These are phyloP conservation scores for Synanthedon vespiformis DNA, from an alignment of 2,888 invertebrate species.

Conservation along the genomic window DNA sequence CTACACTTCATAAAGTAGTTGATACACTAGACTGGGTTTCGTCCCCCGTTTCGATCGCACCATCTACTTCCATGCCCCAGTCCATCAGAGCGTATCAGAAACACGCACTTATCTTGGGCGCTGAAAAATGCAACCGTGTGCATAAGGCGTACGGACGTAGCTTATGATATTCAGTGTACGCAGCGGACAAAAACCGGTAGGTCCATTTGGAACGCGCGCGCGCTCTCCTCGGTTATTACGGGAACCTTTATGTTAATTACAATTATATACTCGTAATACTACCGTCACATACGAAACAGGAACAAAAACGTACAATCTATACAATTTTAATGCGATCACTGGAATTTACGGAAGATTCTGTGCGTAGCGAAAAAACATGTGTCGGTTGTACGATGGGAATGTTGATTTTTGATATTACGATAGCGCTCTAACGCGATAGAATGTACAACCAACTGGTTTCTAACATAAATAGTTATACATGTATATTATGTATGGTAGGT, in stretches of 20 bases:
- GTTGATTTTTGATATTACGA: constrained; percentile 27
- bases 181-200: constrained; percentile 44
- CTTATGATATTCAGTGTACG: constrained; percentile 65
- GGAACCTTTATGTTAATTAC: constrained; percentile 64
- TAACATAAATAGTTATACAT: no score
- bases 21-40: no score
- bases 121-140: constrained; percentile 49
- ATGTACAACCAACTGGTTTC: no score
- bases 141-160: constrained; percentile 26
- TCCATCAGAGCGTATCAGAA: no score
- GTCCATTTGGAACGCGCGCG: constrained; percentile 47
- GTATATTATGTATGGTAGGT: no score
- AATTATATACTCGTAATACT: constrained; percentile 18
- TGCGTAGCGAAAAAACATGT: constrained; percentile 34
- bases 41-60: no score
- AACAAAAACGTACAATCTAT: constrained; percentile 48
- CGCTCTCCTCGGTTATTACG: constrained; percentile 54
- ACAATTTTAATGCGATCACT: constrained; percentile 61
- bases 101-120: no score
- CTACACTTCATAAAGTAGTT: no score
- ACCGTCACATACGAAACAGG: constrained; percentile 37
- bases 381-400: constrained; percentile 44
- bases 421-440: neutral
- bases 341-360: constrained; percentile 61
- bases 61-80: no score